These are phyloP conservation scores for Lacerta bilineata DNA, from an alignment of 2,797 vertebrate genomes.

Conservation along the genomic window DNA sequence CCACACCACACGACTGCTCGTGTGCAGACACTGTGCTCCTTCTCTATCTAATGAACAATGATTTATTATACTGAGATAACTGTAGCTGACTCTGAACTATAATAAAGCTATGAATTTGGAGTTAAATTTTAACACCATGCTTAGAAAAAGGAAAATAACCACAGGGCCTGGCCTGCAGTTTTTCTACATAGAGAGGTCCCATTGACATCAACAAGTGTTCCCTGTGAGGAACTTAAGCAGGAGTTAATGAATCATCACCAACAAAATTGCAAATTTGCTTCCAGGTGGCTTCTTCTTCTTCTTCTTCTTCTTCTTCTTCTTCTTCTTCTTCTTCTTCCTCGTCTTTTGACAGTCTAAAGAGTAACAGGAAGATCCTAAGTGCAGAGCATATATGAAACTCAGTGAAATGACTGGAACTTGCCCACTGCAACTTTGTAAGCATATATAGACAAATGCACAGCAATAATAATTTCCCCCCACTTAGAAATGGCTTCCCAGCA, in stretches of 20 bases:
- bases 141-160: constrained; percentile 1
- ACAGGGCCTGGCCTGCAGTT: background rate
- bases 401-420: background rate
- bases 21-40: background rate
- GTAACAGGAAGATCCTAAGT: background rate
- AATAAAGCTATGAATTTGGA: background rate
- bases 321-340: background rate
- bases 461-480: background rate
- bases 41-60: background rate
- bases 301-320: no score
- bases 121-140: background rate
- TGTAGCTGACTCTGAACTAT: background rate
- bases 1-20: no score
- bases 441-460: constrained; percentile 12
- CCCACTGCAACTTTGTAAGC: constrained; percentile 15
- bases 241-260: background rate
- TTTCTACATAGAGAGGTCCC: background rate
- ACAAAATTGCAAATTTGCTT: background rate
- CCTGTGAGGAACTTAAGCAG: constrained; percentile 20
- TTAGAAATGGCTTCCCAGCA: constrained; percentile 5
- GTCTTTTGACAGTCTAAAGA: background rate
- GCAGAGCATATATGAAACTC: background rate
- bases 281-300: background rate
- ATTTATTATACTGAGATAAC: background rate
- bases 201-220: background rate